Base-by-base conservation (phyloP, 2,113 vertebrate species). In the Ceyx melanurus region DNA sequence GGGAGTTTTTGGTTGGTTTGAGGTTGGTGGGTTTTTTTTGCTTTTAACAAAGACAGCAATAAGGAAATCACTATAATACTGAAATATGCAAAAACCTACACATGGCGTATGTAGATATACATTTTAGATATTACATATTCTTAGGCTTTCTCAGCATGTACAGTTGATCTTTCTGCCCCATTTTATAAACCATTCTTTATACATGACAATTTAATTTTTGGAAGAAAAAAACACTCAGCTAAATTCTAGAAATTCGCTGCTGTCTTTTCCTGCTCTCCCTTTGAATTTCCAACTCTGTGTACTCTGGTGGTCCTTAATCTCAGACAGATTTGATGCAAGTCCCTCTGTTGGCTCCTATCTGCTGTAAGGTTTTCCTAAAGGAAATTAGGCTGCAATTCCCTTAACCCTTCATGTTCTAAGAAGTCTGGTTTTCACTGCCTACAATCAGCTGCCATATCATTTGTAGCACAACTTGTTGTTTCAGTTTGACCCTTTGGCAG, bases 31-130 rank as follows among this genome's bases (percentile, higher is more conserved):
- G 50, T 15, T 28, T 20, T 35, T 45, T 15, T 21, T 3, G 1
- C 13, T 81, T 83, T 64, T 50, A 76, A 68, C 29, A 40, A 77
- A 76, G 33, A 50, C 35, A 78, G 46, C 33, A 79, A 26, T 53
- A 76, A 68, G 33, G 46, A 83, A 73, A 83, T 12, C 13, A 65
- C 19, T 9, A 6, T 66, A 70, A 10, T 45, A 82, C 29, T 23
- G 53, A 75, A 46, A 71, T 14, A 57, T 1, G 15, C 58, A 67
- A 86, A 68, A 70, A 5, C 2, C 13, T 45, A 62, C 31, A 46
- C 0, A 0, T 46, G 26, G 20, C 21, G 23, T 50, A 23, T 50
- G 23, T 50, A 50, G 22, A 50, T 50, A 21, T 25, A 23, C 23
- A 48, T 48, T 48, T 48, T 48, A 48, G 21, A 48, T 48, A 50